These are phyloP conservation scores for Acholoe squamosa DNA, from an alignment of 2,888 invertebrate genomes.

Conservation along the genomic window DNA sequence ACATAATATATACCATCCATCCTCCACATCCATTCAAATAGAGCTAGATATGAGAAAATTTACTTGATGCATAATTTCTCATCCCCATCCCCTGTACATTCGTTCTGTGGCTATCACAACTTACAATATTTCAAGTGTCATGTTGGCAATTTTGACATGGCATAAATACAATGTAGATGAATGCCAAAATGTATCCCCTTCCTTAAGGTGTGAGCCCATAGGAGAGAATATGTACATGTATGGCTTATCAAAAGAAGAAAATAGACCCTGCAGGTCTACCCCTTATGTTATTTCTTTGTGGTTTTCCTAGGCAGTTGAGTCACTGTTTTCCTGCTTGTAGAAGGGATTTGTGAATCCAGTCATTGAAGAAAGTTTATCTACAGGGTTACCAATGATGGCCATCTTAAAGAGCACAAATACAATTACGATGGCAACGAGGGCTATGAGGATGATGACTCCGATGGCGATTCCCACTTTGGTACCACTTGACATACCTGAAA, in stretches of 20 bases:
- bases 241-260: no score
- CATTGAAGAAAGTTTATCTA: neutral
- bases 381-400: constrained; percentile 46
- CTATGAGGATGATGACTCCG: constrained; percentile 9
- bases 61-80: no score
- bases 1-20: no score
- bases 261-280: no score
- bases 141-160: neutral
- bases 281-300: neutral
- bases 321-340: neutral
- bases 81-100: no score
- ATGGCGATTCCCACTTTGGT: neutral
- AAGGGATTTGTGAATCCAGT: constrained; percentile 32
- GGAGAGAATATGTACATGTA: no score
- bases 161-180: neutral
- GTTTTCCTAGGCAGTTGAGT: neutral
- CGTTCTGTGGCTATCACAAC: no score
- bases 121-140: neutral
- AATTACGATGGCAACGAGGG: neutral
- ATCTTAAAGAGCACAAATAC: constrained; percentile 36
- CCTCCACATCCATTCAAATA: no score
- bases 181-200: no score
- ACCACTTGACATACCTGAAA: constrained; percentile 21
- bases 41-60: no score
- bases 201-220: no score